These are phyloP conservation scores for Podarcis lilfordi DNA, from an alignment of 2,797 vertebrate species.

Conservation along the genomic window DNA sequence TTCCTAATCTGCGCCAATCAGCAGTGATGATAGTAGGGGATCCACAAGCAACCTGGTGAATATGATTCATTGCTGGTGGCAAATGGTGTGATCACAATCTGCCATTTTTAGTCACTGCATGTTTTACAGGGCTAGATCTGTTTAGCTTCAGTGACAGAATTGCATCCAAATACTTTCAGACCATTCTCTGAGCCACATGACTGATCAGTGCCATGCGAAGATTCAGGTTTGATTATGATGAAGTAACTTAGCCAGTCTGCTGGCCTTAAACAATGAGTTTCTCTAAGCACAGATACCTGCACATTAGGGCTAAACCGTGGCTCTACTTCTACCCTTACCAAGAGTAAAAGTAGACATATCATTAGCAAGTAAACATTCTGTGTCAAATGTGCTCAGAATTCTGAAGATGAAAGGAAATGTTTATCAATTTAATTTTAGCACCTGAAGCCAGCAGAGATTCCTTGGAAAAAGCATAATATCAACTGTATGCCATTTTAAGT, in stretches of 20 bases:
- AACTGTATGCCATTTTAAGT: constrained; percentile 41
- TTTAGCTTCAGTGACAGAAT: background rate
- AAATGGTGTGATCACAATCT: background rate
- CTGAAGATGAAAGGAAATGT: too few relatives aligned
- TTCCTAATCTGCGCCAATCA: background rate
- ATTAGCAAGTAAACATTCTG: background rate
- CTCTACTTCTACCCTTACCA: background rate
- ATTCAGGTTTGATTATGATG: background rate
- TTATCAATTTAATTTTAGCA: background rate
- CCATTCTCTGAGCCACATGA: background rate
- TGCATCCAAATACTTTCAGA: background rate
- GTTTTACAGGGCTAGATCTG: background rate
- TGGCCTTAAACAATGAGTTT: background rate
- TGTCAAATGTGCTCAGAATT: background rate
- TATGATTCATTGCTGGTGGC: background rate
- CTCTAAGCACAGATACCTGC: background rate
- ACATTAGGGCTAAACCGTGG: background rate
- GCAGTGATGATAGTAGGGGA: too few relatives aligned
- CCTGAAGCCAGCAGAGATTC: background rate
- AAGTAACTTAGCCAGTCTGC: too few relatives aligned
- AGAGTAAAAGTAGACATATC: background rate
- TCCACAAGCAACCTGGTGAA: background rate
- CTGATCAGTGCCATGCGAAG: background rate
- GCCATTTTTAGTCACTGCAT: background rate
- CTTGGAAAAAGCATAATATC: background rate